These are phyloP conservation scores for Pyrrhosoma nymphula DNA, from an alignment of 2,888 invertebrate species.

Conservation along the genomic window DNA sequence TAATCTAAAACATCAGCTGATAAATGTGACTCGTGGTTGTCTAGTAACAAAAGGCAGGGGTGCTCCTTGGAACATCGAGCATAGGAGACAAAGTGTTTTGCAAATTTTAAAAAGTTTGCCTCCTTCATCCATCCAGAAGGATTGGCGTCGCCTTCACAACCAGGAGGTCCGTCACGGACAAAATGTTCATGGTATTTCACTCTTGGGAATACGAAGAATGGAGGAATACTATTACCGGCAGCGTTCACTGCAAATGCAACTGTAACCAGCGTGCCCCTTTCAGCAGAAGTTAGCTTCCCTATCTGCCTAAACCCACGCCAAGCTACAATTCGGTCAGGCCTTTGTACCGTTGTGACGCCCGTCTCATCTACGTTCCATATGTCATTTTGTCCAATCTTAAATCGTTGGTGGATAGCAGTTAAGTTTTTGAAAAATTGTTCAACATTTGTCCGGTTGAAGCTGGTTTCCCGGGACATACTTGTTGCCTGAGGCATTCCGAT, in stretches of 20 bases:
- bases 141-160: slow-evolving; percentile 73
- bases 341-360: slow-evolving; percentile 76
- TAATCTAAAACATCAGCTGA: not conserved
- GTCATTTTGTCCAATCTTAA: slow-evolving; percentile 73
- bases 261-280: slow-evolving; percentile 72
- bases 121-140: not conserved
- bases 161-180: slow-evolving; percentile 75
- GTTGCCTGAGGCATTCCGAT: slow-evolving; percentile 71
- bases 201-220: slow-evolving; percentile 72
- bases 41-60: not conserved
- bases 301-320: slow-evolving; percentile 68
- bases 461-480: slow-evolving; percentile 71
- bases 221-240: slow-evolving; percentile 71
- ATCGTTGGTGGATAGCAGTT: slow-evolving; percentile 69
- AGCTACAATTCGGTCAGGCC: slow-evolving; percentile 74
- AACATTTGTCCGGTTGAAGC: slow-evolving; percentile 69
- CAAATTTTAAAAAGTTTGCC: not conserved
- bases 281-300: slow-evolving; percentile 71
- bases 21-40: slow-evolving; percentile 7
- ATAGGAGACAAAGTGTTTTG: not conserved
- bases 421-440: slow-evolving; percentile 70
- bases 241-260: slow-evolving; percentile 72
- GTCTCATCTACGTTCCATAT: slow-evolving; percentile 77
- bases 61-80: not conserved
- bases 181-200: slow-evolving; percentile 71